Evolutionary conservation across 2,797 vertebrate genomes (phyloP).

Genomic region (Galagoides demidoff): DNA sequence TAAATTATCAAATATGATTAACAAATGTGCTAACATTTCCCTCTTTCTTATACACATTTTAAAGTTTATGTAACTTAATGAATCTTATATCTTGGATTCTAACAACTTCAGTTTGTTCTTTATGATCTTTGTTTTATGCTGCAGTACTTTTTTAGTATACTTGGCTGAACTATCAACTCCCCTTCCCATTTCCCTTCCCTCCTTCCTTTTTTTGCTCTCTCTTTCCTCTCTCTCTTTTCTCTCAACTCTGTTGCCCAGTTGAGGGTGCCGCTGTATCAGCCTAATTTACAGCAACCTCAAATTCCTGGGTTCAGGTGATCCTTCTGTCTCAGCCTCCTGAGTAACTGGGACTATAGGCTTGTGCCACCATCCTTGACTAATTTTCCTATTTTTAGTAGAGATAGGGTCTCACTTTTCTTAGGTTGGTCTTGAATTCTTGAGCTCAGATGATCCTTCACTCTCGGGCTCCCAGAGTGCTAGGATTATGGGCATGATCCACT

Average conservation of each 20-base stretch:
- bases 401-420: neutral
- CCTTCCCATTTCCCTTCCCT: too few relatives aligned
- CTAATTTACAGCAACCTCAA: neutral
- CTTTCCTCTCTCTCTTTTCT: too few relatives aligned
- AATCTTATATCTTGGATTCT: neutral
- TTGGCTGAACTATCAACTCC: neutral
- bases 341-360: neutral
- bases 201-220: too few relatives aligned
- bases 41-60: neutral
- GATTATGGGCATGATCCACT: too few relatives aligned
- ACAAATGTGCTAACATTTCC: neutral
- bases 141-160: neutral
- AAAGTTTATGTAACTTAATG: neutral
- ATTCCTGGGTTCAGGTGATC: neutral
- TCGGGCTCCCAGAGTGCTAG: too few relatives aligned
- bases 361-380: too few relatives aligned
- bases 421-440: too few relatives aligned
- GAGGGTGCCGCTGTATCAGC: neutral
- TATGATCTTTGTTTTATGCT: slow-evolving; percentile 29
- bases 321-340: neutral
- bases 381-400: neutral
- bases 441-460: too few relatives aligned
- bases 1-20: slow-evolving; percentile 25
- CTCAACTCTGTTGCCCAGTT: neutral
- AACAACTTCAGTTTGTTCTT: slow-evolving; percentile 16